These are phyloP conservation scores for Calliopum simillimum DNA, from an alignment of 2,888 invertebrate species.

Conservation along the genomic window DNA sequence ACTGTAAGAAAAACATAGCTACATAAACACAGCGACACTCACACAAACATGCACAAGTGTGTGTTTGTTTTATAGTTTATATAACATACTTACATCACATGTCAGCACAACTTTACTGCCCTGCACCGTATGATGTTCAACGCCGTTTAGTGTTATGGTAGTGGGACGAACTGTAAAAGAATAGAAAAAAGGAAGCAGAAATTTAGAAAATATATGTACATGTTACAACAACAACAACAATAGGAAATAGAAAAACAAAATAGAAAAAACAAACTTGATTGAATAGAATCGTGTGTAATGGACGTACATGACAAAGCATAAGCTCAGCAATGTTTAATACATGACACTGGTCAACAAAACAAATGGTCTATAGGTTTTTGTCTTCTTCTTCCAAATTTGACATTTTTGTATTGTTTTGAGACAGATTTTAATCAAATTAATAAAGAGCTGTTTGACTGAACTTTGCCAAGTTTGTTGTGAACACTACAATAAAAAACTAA, in stretches of 20 bases:
- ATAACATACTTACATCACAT: constrained; percentile 70
- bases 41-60: not conserved
- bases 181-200: constrained; percentile 8
- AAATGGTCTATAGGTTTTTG: no score
- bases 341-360: no score
- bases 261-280: not conserved
- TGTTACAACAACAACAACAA: constrained; percentile 13
- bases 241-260: not conserved
- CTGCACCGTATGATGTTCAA: constrained; percentile 82
- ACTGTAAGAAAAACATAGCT: constrained; percentile 33
- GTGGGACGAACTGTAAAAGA: constrained; percentile 81
- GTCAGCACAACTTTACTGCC: constrained; percentile 83
- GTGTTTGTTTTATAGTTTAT: not conserved
- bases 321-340: not conserved
- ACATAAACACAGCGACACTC: not conserved
- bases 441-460: no score
- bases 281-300: not conserved
- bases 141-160: constrained; percentile 80
- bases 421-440: no score
- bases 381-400: no score
- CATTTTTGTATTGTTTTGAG: no score
- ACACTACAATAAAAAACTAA: no score
- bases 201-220: not conserved
- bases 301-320: constrained; percentile 22
- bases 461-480: no score